phyloP scores from a whole-genome alignment of 2,113 vertebrate genomes.

The Trogon melanurus region DNA sequence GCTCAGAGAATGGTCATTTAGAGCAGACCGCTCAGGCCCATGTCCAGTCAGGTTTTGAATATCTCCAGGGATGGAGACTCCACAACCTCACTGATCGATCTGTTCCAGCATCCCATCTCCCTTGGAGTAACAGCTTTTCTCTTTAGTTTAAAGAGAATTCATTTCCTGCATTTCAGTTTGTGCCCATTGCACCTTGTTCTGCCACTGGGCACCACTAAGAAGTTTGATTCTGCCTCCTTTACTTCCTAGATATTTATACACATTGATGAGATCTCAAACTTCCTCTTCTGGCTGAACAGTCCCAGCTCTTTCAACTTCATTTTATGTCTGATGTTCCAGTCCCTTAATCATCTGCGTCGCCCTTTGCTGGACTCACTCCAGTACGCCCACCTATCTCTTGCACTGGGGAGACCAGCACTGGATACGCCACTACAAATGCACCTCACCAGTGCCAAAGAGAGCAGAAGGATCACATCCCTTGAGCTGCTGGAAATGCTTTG shows the following conservation, averaged over 20 bases:
- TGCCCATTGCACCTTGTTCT: neutral
- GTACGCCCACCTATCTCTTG: neutral
- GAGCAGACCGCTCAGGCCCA: neutral
- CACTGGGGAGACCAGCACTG: neutral
- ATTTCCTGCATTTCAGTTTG: neutral
- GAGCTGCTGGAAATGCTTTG: neutral
- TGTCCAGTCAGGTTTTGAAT: neutral
- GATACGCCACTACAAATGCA: neutral
- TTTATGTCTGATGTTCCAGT: neutral
- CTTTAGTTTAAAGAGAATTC: neutral
- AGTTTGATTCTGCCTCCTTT: neutral
- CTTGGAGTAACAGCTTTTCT: neutral
- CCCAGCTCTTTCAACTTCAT: neutral
- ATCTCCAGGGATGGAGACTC: neutral
- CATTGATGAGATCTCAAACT: neutral
- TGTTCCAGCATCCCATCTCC: neutral
- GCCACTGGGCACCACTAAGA: neutral
- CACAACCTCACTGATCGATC: neutral
- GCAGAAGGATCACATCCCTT: neutral
- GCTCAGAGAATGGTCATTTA: neutral
- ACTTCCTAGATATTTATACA: neutral
- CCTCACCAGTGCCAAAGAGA: neutral
- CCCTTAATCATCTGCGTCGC: neutral
- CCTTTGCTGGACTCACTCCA: neutral
- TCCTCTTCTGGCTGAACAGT: neutral